Evolutionary conservation across 1,140 invertebrate genomes (phyloP).

Genomic region (Anthonomus grandis): DNA sequence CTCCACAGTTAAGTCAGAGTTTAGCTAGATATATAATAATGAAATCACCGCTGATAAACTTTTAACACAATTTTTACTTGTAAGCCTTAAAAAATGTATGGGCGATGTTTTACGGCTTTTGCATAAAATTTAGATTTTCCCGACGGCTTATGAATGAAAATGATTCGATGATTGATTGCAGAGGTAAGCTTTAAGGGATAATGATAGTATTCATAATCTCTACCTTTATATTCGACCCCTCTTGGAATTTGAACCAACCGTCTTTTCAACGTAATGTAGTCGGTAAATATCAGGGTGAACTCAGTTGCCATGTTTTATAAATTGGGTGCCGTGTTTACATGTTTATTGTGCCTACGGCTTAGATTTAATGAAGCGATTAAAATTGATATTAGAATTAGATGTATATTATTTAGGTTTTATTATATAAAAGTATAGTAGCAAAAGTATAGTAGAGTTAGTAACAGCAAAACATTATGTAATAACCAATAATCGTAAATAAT

Average conservation of each 20-base stretch:
- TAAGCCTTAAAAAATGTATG: too few relatives aligned
- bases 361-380: constrained; percentile 22
- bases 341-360: constrained; percentile 26
- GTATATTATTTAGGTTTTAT: too few relatives aligned
- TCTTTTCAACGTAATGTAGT: constrained; percentile 31
- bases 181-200: constrained; percentile 30
- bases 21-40: too few relatives aligned
- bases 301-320: constrained; percentile 28
- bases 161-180: constrained; percentile 31
- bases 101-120: too few relatives aligned
- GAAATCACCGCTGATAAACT: too few relatives aligned
- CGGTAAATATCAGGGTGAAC: constrained; percentile 29
- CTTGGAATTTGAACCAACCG: constrained; percentile 23
- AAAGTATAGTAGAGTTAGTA: too few relatives aligned
- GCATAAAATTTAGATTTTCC: constrained; percentile 23
- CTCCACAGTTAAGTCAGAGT: too few relatives aligned
- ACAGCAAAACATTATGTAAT: too few relatives aligned
- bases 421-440: too few relatives aligned
- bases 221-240: constrained; percentile 29
- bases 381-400: not conserved
- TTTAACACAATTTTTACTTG: too few relatives aligned
- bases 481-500: too few relatives aligned
- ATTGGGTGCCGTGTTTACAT: constrained; percentile 28
- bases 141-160: constrained; percentile 22
- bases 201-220: constrained; percentile 32